A percentile compares a stretch with the other conserved stretches of the same genome.
phyloP scores from a whole-genome alignment of 1,140 invertebrate species.

The Epicauta chinensis region DNA sequence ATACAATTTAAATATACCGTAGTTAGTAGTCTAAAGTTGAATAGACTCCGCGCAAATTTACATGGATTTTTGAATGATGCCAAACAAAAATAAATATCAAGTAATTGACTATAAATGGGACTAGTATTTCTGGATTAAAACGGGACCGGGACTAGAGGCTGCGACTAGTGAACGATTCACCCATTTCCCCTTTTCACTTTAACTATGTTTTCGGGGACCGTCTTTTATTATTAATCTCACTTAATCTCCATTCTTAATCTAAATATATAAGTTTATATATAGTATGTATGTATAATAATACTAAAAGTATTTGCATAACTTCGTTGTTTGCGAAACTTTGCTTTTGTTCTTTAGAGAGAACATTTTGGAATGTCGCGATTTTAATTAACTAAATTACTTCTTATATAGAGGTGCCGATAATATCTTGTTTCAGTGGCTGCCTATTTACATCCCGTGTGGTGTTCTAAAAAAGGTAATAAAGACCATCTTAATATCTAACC shows the following conservation, averaged over 20 bases:
- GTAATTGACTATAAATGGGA: conserved; percentile 41
- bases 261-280: conserved; percentile 24
- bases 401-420: conserved; percentile 18
- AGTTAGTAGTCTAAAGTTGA: conserved; percentile 6
- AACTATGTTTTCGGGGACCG: background rate
- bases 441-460: conserved; percentile 23
- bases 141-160: conserved; percentile 25
- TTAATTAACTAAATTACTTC: conserved; percentile 28
- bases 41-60: conserved; percentile 11
- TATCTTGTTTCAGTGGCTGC: conserved; percentile 23
- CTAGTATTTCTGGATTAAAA: conserved; percentile 27
- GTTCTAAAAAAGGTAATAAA: conserved; percentile 31
- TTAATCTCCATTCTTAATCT: conserved; percentile 28
- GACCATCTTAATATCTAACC: conserved; percentile 33
- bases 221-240: conserved; percentile 20
- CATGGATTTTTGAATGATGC: conserved; percentile 15
- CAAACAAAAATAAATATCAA: conserved; percentile 21
- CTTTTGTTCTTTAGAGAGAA: conserved; percentile 36
- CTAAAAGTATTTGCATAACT: conserved; percentile 38
- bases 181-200: background rate
- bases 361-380: conserved; percentile 30
- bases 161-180: conserved; percentile 23
- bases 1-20: conserved; percentile 14
- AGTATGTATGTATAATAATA: conserved; percentile 27
- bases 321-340: conserved; percentile 54